Percentiles rank a stretch among this genome's conserved stretches.
Conservation (phyloP, 2,888 invertebrate species). For the Hydroisotoma schaefferi region DNA sequence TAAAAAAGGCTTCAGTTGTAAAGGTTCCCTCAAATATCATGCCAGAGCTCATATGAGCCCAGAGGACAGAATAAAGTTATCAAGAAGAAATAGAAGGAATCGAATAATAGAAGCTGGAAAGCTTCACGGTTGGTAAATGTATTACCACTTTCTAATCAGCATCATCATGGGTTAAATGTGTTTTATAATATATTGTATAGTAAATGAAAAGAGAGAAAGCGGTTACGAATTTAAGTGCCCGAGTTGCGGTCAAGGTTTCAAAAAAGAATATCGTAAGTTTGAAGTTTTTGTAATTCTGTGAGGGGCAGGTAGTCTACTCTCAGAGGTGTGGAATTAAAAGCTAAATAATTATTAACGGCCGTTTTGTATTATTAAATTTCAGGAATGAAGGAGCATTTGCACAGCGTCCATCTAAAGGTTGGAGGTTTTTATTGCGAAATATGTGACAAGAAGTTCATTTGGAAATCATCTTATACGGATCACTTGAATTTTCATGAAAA, state of each 20-base stretch:
- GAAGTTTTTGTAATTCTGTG: too few species aligned
- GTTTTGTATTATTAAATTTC: too few species aligned
- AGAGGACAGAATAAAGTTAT: not conserved
- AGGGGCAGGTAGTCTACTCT: too few species aligned
- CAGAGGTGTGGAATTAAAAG: too few species aligned
- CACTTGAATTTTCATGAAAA: not conserved
- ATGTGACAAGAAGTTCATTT: not conserved
- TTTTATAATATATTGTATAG: not conserved
- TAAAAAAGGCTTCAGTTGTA: not conserved
- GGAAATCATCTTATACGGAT: not conserved
- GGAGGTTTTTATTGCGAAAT: not conserved
- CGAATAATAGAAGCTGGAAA: not conserved
- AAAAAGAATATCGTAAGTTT: too few species aligned
- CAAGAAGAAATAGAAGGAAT: not conserved
- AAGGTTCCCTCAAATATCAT: not conserved
- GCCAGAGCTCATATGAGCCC: not conserved
- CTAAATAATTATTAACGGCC: too few species aligned
- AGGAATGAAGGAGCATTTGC: not conserved
- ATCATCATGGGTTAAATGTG: not conserved
- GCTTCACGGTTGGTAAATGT: not conserved
- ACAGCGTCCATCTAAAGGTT: not conserved
- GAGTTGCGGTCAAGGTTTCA: too few species aligned
- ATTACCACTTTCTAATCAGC: not conserved
- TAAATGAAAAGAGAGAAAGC: not conserved
- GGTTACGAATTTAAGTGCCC: too few species aligned